These are phyloP conservation scores for Monopterus albus DNA, from an alignment of 2,113 vertebrate species.

Conservation along the genomic window DNA sequence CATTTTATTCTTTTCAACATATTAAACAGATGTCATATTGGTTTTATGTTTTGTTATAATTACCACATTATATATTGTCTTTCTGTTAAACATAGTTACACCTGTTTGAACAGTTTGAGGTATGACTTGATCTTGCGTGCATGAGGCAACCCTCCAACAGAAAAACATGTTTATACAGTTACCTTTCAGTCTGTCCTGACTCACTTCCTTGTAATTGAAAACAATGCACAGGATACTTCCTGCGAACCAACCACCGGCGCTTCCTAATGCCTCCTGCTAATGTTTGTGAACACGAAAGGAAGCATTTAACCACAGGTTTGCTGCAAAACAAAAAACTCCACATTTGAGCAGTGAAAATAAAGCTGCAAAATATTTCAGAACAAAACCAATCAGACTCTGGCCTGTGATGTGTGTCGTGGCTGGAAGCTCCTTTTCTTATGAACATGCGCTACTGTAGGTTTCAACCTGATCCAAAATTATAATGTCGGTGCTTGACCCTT, in stretches of 20 bases:
- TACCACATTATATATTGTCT: neutral
- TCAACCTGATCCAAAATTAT: neutral
- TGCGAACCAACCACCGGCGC: constrained; percentile 12
- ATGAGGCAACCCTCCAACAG: constrained; percentile 3
- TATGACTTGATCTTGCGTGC: neutral
- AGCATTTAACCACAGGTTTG: neutral
- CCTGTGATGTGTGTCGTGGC: neutral
- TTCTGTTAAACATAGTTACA: neutral
- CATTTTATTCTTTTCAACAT: no score
- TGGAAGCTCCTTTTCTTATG: neutral
- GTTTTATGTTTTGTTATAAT: no score
- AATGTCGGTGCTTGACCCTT: neutral
- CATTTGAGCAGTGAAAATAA: neutral
- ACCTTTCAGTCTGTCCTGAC: constrained; percentile 36
- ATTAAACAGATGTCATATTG: neutral
- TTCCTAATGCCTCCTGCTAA: constrained; percentile 32
- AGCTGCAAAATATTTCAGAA: neutral
- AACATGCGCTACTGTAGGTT: neutral
- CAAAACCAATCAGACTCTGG: neutral
- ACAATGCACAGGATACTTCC: constrained; percentile 68
- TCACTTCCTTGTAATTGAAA: constrained; percentile 45
- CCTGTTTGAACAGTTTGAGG: neutral
- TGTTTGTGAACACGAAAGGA: neutral
- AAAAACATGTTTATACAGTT: constrained; percentile 60
- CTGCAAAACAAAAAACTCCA: neutral